Percentiles rank a stretch among this genome's conserved stretches.
Evolutionary conservation across 2,888 invertebrate genomes (phyloP).

Genomic region (Augiades crinisus): DNA sequence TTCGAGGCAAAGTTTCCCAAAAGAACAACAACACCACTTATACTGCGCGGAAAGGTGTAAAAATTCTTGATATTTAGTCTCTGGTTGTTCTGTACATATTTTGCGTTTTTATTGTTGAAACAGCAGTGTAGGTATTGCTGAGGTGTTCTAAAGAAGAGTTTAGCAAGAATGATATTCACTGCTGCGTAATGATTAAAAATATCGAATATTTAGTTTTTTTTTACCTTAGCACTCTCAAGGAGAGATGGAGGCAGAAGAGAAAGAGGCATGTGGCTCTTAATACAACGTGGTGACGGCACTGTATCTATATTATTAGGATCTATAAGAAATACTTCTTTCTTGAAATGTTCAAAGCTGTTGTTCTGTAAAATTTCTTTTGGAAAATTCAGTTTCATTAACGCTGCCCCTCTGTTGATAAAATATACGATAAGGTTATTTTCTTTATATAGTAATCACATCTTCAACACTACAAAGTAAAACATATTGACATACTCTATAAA

Average conservation of each 20-base stretch:
- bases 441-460: no score
- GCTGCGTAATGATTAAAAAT: no score
- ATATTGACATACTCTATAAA: conserved; percentile 84
- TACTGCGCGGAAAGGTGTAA: no score
- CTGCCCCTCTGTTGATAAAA: background rate
- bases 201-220: no score
- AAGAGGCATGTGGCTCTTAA: conserved; percentile 84
- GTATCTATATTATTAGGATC: conserved; percentile 39
- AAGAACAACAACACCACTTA: no score
- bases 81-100: no score
- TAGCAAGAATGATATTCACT: no score
- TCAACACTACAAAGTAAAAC: background rate
- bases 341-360: background rate
- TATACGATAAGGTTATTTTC: background rate
- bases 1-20: no score
- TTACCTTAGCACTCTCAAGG: conserved; percentile 64
- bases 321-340: background rate
- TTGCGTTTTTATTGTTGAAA: no score
- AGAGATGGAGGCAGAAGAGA: conserved; percentile 83
- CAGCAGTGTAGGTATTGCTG: no score
- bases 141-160: no score
- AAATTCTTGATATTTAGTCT: no score
- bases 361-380: background rate
- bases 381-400: background rate
- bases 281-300: conserved; percentile 42